Evolutionary conservation across 30 jellyfish, hydroid and myxozoan species (phyloP).

Genomic region (Phacellophora camtschatica): DNA sequence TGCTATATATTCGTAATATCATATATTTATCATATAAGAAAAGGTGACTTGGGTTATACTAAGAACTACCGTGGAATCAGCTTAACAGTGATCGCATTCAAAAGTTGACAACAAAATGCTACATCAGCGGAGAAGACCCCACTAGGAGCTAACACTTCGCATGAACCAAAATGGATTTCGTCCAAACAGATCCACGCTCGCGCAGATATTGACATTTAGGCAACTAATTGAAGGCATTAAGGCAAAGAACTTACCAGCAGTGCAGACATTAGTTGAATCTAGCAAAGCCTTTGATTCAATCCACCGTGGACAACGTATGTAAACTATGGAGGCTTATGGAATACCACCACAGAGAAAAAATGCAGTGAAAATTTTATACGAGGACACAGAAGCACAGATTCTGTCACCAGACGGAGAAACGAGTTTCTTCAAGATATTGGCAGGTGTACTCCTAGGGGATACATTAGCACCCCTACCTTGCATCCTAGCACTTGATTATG

Average conservation of each 20-base stretch:
- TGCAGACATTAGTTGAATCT: too few species aligned
- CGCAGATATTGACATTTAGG: too few species aligned
- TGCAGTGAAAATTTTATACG: conserved; percentile 15
- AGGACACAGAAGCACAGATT: conserved; percentile 28
- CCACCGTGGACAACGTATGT: conserved; percentile 8
- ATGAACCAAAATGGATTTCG: conserved; percentile 30
- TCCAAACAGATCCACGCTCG: too few species aligned
- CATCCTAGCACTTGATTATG: conserved; percentile 31
- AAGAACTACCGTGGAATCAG: conserved; percentile 14
- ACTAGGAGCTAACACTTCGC: neutral
- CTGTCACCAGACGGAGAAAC: conserved; percentile 56
- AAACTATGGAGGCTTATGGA: conserved; percentile 32
- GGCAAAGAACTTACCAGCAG: too few species aligned
- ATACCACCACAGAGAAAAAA: neutral
- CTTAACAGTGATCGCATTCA: conserved; percentile 7
- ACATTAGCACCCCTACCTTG: conserved; percentile 39
- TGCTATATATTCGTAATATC: too few species aligned
- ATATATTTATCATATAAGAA: too few species aligned
- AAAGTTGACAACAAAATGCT: conserved; percentile 1
- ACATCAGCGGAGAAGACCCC: neutral
- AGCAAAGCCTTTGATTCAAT: too few species aligned
- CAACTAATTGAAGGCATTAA: too few species aligned
- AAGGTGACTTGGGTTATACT: conserved; percentile 22
- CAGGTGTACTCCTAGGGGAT: conserved; percentile 56
- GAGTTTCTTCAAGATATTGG: conserved; percentile 11